Evolutionary conservation across 2,888 invertebrate genomes (phyloP).

Genomic region (Melanotus villosus): DNA sequence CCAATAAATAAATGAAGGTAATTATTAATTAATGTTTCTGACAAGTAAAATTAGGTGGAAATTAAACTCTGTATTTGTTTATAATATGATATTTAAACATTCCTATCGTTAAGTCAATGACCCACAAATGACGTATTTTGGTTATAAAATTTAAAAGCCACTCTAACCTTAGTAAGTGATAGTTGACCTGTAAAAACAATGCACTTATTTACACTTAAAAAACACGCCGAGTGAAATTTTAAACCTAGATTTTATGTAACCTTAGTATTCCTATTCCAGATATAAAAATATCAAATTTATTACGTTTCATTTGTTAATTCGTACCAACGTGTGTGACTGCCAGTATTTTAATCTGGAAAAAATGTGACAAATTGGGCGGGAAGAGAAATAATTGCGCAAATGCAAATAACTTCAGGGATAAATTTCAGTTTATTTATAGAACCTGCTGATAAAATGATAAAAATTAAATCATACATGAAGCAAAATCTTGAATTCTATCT

Average conservation of each 20-base stretch:
- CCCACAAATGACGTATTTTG: constrained; percentile 32
- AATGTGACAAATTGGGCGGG: constrained; percentile 30
- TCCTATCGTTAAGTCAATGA: constrained; percentile 41
- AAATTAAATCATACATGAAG: constrained; percentile 21
- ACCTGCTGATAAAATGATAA: constrained; percentile 32
- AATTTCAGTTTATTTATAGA: constrained; percentile 35
- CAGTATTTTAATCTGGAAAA: background rate
- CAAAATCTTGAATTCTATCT: constrained; percentile 1
- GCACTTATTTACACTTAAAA: constrained; percentile 27
- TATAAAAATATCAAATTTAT: constrained; percentile 35
- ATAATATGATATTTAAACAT: constrained; percentile 31
- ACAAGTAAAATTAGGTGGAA: constrained; percentile 17
- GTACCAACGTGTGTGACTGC: constrained; percentile 30
- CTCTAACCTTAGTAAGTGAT: constrained; percentile 33
- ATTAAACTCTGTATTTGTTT: constrained; percentile 32
- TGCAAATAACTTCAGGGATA: constrained; percentile 27
- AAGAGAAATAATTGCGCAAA: constrained; percentile 35
- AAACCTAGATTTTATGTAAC: constrained; percentile 21
- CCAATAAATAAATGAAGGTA: background rate
- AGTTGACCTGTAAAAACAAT: constrained; percentile 39
- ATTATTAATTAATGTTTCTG: background rate
- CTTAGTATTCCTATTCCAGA: constrained; percentile 20
- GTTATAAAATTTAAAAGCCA: constrained; percentile 36
- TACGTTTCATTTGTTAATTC: constrained; percentile 29
- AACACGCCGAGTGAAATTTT: background rate